These are phyloP conservation scores for Operophtera brumata DNA, from an alignment of 2,888 invertebrate species.

Conservation along the genomic window DNA sequence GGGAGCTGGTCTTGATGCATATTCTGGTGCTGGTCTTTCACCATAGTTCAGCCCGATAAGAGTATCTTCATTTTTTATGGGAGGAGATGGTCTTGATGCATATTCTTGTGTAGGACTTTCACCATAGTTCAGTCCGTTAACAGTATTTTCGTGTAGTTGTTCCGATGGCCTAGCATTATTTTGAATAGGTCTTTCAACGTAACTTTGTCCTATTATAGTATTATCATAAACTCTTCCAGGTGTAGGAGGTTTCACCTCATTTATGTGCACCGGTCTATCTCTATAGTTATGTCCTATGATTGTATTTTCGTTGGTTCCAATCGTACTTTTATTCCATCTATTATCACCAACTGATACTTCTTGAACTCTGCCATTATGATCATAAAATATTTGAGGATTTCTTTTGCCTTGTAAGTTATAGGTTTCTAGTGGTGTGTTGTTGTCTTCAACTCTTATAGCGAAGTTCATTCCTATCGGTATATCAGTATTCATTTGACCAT, in stretches of 20 bases:
- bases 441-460: slow-evolving; percentile 73
- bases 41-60: neutral
- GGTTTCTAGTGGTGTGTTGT: slow-evolving; percentile 53
- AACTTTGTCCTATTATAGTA: slow-evolving; percentile 28
- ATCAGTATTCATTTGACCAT: slow-evolving; percentile 62
- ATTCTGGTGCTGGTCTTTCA: slow-evolving; percentile 6
- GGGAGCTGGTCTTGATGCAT: slow-evolving; percentile 9
- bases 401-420: slow-evolving; percentile 54
- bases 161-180: slow-evolving; percentile 4
- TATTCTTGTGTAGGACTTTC: slow-evolving; percentile 4
- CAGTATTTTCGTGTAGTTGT: slow-evolving; percentile 17
- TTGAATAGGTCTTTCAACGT: slow-evolving; percentile 30
- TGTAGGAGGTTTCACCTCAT: slow-evolving; percentile 16
- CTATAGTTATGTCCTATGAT: slow-evolving; percentile 36
- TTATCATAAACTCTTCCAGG: slow-evolving; percentile 16
- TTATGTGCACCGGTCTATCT: slow-evolving; percentile 24
- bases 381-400: slow-evolving; percentile 44
- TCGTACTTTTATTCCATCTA: slow-evolving; percentile 64
- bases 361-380: slow-evolving; percentile 43
- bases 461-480: slow-evolving; percentile 77
- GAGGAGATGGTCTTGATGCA: slow-evolving; percentile 1
- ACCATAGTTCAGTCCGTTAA: slow-evolving; percentile 18
- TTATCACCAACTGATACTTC: slow-evolving; percentile 57
- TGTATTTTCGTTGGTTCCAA: slow-evolving; percentile 35
- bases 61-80: neutral